These are phyloP conservation scores for Scyliorhinus canicula DNA, from an alignment of 2,797 vertebrate genomes.

Conservation along the genomic window DNA sequence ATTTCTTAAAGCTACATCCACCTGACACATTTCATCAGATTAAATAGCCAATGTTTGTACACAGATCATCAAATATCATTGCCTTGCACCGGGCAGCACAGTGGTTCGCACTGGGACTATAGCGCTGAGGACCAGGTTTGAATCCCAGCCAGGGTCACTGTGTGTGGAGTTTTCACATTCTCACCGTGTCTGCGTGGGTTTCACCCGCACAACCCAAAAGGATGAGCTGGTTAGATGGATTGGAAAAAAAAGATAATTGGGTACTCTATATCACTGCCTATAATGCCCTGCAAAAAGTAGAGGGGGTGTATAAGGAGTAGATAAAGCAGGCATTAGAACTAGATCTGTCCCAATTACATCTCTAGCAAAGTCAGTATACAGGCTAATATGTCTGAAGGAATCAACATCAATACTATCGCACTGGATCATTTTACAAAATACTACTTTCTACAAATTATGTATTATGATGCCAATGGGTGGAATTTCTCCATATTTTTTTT, in stretches of 20 bases:
- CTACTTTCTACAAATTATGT: background rate
- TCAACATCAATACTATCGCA: background rate
- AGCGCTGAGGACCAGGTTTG: too few species aligned
- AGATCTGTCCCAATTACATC: background rate
- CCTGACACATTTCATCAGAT: background rate
- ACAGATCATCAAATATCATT: background rate
- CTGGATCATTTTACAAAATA: background rate
- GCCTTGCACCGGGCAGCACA: too few species aligned
- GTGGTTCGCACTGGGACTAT: too few species aligned
- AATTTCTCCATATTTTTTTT: too few species aligned
- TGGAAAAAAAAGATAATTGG: too few species aligned
- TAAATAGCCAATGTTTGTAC: background rate
- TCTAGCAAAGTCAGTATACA: background rate
- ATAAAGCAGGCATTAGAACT: background rate
- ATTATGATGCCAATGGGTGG: background rate
- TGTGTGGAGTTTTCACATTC: too few species aligned
- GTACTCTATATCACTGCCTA: too few species aligned
- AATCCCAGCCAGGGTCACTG: too few species aligned
- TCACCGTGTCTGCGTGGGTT: too few species aligned
- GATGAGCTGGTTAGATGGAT: too few species aligned
- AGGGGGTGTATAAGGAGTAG: background rate
- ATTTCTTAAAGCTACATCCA: too few species aligned
- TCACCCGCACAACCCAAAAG: too few species aligned
- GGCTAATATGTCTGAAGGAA: background rate
- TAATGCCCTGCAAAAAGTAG: background rate